These are phyloP conservation scores for Molanna angustata DNA, from an alignment of 2,888 invertebrate genomes.

Conservation along the genomic window DNA sequence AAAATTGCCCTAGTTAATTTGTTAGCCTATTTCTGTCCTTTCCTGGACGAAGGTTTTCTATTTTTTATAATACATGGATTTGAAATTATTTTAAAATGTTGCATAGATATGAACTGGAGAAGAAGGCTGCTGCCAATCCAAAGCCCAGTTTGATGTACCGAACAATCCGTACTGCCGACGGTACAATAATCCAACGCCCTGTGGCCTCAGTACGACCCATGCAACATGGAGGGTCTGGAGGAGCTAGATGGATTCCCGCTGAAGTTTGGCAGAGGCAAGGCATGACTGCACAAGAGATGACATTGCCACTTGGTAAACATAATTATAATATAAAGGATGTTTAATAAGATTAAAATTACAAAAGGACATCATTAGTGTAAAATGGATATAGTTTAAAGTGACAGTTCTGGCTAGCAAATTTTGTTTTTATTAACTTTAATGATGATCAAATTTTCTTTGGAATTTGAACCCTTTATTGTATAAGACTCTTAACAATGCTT, in stretches of 20 bases:
- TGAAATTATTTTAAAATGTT: too few relatives aligned
- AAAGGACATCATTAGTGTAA: too few relatives aligned
- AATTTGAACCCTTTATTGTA: too few relatives aligned
- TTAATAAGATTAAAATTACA: too few relatives aligned
- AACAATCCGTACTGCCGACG: constrained; percentile 56
- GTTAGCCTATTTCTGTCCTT: background rate
- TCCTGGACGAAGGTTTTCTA: too few relatives aligned
- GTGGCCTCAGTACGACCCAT: constrained; percentile 77
- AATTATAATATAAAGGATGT: background rate
- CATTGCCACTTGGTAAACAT: constrained; percentile 73
- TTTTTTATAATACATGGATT: too few relatives aligned
- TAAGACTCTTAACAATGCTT: too few relatives aligned
- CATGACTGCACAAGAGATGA: constrained; percentile 94
- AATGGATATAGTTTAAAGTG: too few relatives aligned
- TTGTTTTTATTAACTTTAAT: background rate
- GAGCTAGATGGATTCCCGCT: constrained; percentile 77
- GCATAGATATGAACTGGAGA: constrained; percentile 87
- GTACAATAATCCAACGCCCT: constrained; percentile 62
- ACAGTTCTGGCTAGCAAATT: too few relatives aligned
- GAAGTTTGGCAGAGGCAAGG: constrained; percentile 92
- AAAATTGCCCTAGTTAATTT: too few relatives aligned
- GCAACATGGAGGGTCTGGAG: constrained; percentile 62
- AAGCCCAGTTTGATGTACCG: constrained; percentile 58
- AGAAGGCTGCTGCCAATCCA: constrained; percentile 74
- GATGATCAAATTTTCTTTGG: too few relatives aligned